Evolutionary conservation across 2,797 vertebrate species (phyloP).

Genomic region (Tangara arthus): DNA sequence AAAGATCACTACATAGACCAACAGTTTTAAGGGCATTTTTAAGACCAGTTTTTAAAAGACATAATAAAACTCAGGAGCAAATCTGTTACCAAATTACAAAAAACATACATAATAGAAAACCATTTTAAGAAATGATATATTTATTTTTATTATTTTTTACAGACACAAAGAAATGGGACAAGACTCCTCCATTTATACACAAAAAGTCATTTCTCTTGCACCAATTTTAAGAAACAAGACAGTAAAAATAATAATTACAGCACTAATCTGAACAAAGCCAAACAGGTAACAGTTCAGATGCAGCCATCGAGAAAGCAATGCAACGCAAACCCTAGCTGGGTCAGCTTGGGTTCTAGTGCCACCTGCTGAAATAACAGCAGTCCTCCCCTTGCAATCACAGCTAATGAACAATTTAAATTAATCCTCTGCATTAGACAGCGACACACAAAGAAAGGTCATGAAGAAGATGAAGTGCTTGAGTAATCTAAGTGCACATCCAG

Average conservation of each 20-base stretch:
- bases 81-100: neutral
- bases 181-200: neutral
- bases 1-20: neutral
- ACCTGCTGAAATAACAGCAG: slow-evolving; percentile 17
- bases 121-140: neutral
- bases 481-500: slow-evolving; percentile 84
- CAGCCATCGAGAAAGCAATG: neutral
- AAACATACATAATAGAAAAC: neutral
- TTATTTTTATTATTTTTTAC: neutral
- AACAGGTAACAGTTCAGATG: neutral
- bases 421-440: neutral
- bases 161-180: neutral
- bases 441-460: slow-evolving; percentile 9
- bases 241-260: neutral
- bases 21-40: neutral
- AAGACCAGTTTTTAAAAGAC: neutral
- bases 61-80: neutral
- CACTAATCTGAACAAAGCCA: neutral
- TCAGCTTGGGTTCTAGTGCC: slow-evolving; percentile 41
- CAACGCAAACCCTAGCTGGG: neutral
- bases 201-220: neutral
- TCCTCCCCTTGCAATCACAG: neutral
- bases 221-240: neutral
- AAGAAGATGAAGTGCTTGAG: slow-evolving; percentile 33
- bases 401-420: neutral